phyloP scores from a whole-genome alignment of 2,797 vertebrate species.

The Microcaecilia unicolor region DNA sequence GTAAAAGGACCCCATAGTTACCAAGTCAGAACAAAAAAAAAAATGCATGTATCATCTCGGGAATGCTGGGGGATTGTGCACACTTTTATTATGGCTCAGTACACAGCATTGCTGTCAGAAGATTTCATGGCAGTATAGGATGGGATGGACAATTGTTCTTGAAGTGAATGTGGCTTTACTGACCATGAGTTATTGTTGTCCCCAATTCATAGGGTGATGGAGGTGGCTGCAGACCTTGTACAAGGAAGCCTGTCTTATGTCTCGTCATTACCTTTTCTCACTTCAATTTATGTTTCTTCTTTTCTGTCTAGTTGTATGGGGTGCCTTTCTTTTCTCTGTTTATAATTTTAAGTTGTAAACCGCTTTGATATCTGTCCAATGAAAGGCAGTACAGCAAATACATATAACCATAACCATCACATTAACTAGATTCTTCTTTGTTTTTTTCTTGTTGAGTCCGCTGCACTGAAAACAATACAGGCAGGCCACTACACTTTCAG shows the following conservation, averaged over 20 bases:
- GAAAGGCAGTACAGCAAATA: no score
- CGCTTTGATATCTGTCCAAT: no score
- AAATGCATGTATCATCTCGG: slow-evolving; percentile 2
- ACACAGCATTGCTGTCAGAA: slow-evolving; percentile 14
- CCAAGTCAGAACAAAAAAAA: slow-evolving; percentile 8
- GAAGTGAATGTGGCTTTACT: slow-evolving; percentile 44
- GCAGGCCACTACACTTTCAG: neutral
- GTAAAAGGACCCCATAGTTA: no score
- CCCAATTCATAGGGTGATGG: no score
- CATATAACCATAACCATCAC: slow-evolving; percentile 23
- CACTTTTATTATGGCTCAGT: slow-evolving; percentile 23
- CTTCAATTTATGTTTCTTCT: no score
- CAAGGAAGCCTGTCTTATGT: no score
- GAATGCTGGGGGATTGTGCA: slow-evolving; percentile 12
- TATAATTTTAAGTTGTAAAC: no score
- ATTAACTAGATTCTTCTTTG: slow-evolving; percentile 18
- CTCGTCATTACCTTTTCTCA: no score
- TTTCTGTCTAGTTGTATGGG: no score
- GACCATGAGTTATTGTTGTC: slow-evolving; percentile 30
- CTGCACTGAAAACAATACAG: slow-evolving; percentile 4
- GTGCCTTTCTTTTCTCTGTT: no score
- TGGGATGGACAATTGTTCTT: slow-evolving; percentile 26
- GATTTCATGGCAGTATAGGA: slow-evolving; percentile 6
- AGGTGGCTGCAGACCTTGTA: no score
- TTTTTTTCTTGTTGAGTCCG: slow-evolving; percentile 24